These are phyloP conservation scores for Limanda limanda DNA, from an alignment of 2,113 vertebrate genomes.

Conservation along the genomic window DNA sequence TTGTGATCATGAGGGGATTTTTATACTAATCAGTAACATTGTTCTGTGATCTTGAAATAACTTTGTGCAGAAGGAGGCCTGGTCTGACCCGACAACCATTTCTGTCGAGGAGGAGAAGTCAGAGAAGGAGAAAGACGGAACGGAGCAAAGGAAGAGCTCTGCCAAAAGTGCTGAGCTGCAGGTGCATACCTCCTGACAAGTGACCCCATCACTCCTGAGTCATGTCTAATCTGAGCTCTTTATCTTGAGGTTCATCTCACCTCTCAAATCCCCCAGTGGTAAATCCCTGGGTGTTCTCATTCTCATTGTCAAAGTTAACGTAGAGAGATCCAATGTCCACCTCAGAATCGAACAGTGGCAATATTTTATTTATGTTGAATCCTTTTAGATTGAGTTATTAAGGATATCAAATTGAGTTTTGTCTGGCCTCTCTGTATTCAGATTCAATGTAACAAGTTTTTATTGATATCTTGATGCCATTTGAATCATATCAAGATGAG, in stretches of 20 bases:
- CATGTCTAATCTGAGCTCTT: conserved; percentile 42
- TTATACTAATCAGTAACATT: conserved; percentile 36
- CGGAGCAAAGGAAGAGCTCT: conserved; percentile 25
- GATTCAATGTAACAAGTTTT: neutral
- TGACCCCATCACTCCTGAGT: conserved; percentile 41
- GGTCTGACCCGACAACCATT: conserved; percentile 22
- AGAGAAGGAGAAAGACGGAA: conserved; percentile 22
- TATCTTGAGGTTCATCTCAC: conserved; percentile 25
- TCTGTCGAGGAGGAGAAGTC: conserved; percentile 21
- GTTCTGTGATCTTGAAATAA: conserved; percentile 46
- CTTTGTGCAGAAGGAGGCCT: conserved; percentile 46
- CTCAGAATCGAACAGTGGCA: neutral
- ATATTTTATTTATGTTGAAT: conserved; percentile 27
- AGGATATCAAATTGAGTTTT: neutral
- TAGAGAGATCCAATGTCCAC: conserved; percentile 20
- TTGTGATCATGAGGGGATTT: conserved; percentile 40
- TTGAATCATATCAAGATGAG: conserved; percentile 1
- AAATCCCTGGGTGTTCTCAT: conserved; percentile 12
- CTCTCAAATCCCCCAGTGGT: conserved; percentile 5
- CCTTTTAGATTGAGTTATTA: conserved; percentile 21
- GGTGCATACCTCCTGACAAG: conserved; percentile 70
- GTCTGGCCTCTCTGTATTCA: neutral
- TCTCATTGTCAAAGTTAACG: conserved; percentile 38
- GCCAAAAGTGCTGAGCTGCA: conserved; percentile 63
- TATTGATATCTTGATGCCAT: neutral